Evolutionary conservation across 2,888 invertebrate species (phyloP).

Genomic region (Cryptosula pallasiana): DNA sequence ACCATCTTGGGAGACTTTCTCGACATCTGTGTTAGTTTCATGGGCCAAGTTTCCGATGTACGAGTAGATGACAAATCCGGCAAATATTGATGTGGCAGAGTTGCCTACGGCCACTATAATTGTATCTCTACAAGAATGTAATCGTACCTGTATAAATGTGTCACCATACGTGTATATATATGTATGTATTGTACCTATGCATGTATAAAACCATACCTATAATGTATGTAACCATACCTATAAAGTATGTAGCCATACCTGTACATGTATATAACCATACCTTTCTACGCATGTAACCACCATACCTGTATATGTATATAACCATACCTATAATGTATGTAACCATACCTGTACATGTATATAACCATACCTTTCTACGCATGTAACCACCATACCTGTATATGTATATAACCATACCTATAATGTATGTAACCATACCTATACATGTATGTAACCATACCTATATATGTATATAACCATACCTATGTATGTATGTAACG

Average conservation of each 20-base stretch:
- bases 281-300: too few relatives aligned
- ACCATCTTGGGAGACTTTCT: conserved; percentile 49
- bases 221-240: too few relatives aligned
- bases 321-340: background rate
- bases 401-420: too few relatives aligned
- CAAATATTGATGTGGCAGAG: conserved; percentile 47
- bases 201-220: too few relatives aligned
- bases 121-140: conserved; percentile 46
- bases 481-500: background rate
- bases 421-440: too few relatives aligned
- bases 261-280: too few relatives aligned
- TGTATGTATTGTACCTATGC: background rate
- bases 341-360: background rate
- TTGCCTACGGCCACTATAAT: conserved; percentile 47
- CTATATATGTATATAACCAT: background rate
- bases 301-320: background rate
- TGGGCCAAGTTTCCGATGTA: conserved; percentile 49
- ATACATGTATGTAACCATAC: too few relatives aligned
- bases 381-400: too few relatives aligned
- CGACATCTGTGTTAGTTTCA: conserved; percentile 41
- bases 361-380: too few relatives aligned
- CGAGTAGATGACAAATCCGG: conserved; percentile 50
- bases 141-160: background rate
- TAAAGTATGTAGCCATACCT: too few relatives aligned
- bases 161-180: background rate